phyloP scores from a whole-genome alignment of 2,113 vertebrate genomes.

The Callopanchax toddi region DNA sequence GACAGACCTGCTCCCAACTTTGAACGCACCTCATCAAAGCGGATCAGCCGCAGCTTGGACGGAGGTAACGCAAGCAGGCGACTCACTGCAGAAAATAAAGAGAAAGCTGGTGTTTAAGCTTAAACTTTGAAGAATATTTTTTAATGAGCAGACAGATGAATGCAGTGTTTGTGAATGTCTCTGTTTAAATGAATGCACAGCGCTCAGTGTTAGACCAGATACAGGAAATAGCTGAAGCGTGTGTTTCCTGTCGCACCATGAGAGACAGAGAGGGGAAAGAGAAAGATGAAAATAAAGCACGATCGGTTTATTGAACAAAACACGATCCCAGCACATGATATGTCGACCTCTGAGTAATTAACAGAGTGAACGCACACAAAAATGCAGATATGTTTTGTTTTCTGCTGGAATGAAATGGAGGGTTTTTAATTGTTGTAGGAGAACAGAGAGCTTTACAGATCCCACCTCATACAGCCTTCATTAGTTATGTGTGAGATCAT shows the following conservation, averaged over 20 bases:
- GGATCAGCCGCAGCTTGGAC: conserved; percentile 74
- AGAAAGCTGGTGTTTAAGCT: not conserved
- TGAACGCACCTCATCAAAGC: conserved; percentile 74
- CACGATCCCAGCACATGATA: not conserved
- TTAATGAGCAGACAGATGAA: conserved; percentile 4
- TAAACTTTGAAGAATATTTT: too few species aligned
- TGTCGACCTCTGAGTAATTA: not conserved
- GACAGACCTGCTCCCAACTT: conserved; percentile 71
- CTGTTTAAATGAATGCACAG: conserved; percentile 32
- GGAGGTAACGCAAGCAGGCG: conserved; percentile 57
- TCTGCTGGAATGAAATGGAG: not conserved
- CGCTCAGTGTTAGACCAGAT: conserved; percentile 52
- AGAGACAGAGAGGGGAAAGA: conserved; percentile 16
- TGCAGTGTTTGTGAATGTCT: not conserved
- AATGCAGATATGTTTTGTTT: not conserved
- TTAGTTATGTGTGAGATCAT: not conserved
- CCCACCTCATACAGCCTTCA: conserved; percentile 9
- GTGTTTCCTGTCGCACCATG: conserved; percentile 72
- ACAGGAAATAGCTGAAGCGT: conserved; percentile 77
- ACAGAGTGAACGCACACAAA: not conserved
- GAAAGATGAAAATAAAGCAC: conserved; percentile 32
- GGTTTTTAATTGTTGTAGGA: not conserved
- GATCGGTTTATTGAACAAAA: conserved; percentile 19
- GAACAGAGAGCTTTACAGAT: not conserved
- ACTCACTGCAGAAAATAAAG: not conserved